Evolutionary conservation across 2,113 vertebrate genomes (phyloP).

Genomic region (Hypomesus transpacificus): DNA sequence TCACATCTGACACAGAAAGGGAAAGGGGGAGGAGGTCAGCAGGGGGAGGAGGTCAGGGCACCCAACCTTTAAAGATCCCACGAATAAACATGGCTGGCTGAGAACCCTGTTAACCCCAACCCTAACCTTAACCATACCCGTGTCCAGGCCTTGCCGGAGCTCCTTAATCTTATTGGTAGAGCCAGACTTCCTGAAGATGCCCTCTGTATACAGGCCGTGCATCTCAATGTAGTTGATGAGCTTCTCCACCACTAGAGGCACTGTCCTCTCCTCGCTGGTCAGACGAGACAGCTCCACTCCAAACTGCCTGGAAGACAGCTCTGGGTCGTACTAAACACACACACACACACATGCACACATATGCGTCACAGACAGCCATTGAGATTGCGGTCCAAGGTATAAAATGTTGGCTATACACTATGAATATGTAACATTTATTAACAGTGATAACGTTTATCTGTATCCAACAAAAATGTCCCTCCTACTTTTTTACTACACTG

Average conservation of each 20-base stretch:
- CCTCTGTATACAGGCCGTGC: constrained; percentile 96
- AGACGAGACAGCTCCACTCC: constrained; percentile 89
- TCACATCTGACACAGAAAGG: constrained; percentile 77
- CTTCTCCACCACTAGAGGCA: constrained; percentile 91
- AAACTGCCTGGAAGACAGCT: constrained; percentile 88
- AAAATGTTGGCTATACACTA: neutral
- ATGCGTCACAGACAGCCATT: too few species aligned
- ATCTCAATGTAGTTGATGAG: constrained; percentile 98
- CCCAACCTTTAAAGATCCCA: neutral
- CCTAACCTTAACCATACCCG: constrained; percentile 61
- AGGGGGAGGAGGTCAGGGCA: neutral
- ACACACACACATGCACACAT: neutral
- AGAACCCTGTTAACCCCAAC: too few species aligned
- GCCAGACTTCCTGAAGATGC: constrained; percentile 96
- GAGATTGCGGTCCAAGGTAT: too few species aligned
- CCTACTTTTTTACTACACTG: constrained; percentile 96
- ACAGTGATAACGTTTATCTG: neutral
- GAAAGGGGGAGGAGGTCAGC: constrained; percentile 2
- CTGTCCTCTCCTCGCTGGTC: constrained; percentile 86
- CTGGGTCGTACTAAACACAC: constrained; percentile 80
- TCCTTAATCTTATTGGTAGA: constrained; percentile 98
- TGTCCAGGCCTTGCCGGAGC: constrained; percentile 88
- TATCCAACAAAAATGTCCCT: neutral
- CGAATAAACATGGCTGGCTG: neutral
- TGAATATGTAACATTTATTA: neutral